A percentile compares a stretch with the other conserved stretches of the same genome.
Evolutionary conservation across 2,113 vertebrate species (phyloP).

Genomic region (Colinus virginianus): DNA sequence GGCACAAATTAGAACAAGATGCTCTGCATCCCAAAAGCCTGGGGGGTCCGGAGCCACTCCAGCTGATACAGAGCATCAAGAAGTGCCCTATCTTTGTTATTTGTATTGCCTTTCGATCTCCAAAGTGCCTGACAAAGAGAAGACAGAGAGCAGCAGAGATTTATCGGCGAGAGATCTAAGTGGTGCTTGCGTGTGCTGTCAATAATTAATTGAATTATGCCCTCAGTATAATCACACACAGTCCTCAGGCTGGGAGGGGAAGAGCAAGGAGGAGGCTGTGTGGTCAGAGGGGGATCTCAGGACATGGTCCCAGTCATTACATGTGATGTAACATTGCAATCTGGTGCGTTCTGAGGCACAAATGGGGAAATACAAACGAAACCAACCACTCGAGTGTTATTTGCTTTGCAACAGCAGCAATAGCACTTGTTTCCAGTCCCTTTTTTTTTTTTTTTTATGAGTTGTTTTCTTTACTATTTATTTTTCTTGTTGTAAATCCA

Average conservation of each 20-base stretch:
- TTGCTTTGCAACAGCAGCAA: slow-evolving; percentile 24
- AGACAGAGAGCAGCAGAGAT: slow-evolving; percentile 27
- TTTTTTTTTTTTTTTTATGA: background rate
- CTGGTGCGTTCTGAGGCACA: slow-evolving; percentile 55
- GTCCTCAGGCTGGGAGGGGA: slow-evolving; percentile 10
- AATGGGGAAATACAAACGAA: slow-evolving; percentile 34
- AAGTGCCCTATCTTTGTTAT: slow-evolving; percentile 31
- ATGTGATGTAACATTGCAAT: slow-evolving; percentile 61
- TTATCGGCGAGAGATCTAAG: slow-evolving; percentile 26
- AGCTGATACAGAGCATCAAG: background rate
- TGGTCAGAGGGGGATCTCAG: slow-evolving; percentile 56
- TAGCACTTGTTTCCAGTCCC: background rate
- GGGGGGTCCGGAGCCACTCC: background rate
- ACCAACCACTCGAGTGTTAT: background rate
- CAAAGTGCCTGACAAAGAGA: slow-evolving; percentile 33
- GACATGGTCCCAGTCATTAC: slow-evolving; percentile 58
- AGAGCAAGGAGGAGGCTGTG: slow-evolving; percentile 50
- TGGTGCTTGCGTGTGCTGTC: slow-evolving; percentile 25
- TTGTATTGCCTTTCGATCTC: slow-evolving; percentile 37
- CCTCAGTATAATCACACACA: slow-evolving; percentile 38
- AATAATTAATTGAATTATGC: slow-evolving; percentile 61
- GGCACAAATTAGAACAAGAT: slow-evolving; percentile 23
- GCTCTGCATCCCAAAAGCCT: slow-evolving; percentile 25
- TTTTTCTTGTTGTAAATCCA: background rate
- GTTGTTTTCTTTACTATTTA: background rate